A percentile compares a stretch with the other conserved stretches of the same genome.
These are phyloP conservation scores for Diacarnus erythraeanus DNA, from an alignment of 37 sponge, comb jelly and placozoan genomes.

Conservation along the genomic window DNA sequence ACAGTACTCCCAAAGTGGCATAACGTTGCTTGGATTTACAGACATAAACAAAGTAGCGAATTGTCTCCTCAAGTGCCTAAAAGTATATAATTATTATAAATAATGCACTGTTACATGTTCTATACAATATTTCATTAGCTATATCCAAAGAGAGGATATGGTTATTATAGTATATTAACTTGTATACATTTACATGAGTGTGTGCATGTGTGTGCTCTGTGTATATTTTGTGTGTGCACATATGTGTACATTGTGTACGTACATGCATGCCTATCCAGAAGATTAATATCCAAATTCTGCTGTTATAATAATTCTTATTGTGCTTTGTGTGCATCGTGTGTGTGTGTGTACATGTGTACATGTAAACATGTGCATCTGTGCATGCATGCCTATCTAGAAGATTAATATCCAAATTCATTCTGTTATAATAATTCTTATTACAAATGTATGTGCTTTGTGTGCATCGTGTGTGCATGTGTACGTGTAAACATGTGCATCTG, in stretches of 20 bases:
- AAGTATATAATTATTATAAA: background rate
- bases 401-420: background rate
- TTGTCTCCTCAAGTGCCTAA: background rate
- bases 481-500: no score
- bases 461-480: no score
- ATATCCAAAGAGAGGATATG: no score
- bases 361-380: no score
- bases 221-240: no score
- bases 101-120: background rate
- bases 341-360: no score
- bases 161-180: no score
- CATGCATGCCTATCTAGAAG: background rate
- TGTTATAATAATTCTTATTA: background rate
- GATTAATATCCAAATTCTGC: background rate
- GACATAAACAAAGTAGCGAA: conserved; percentile 13
- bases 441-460: no score
- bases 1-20: conserved; percentile 35
- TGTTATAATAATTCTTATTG: background rate
- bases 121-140: background rate
- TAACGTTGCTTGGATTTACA: conserved; percentile 13
- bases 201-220: no score
- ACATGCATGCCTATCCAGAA: background rate
- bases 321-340: no score
- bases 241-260: no score
- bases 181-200: no score